Evolutionary conservation across 2,888 invertebrate genomes (phyloP).

Genomic region (Ephialtes manifestator): DNA sequence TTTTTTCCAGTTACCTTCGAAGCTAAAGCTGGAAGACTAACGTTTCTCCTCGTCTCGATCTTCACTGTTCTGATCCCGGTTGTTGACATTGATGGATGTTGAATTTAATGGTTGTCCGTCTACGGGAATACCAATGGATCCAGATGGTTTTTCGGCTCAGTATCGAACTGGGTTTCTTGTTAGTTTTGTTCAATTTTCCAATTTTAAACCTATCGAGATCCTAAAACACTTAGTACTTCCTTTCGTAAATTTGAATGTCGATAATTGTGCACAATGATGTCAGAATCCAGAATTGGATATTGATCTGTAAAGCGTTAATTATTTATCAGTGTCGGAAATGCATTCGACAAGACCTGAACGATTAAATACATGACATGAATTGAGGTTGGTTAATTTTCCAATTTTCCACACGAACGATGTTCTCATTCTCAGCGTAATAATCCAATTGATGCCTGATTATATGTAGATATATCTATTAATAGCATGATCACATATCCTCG

Average conservation of each 20-base stretch:
- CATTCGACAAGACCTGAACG: too few relatives aligned
- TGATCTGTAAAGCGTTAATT: neutral
- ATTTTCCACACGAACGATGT: constrained; percentile 18
- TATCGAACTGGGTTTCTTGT: neutral
- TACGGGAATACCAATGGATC: neutral
- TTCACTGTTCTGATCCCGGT: constrained; percentile 56
- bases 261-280: neutral
- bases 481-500: neutral
- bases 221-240: neutral
- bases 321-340: too few relatives aligned
- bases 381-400: neutral
- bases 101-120: constrained; percentile 80
- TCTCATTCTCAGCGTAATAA: constrained; percentile 23
- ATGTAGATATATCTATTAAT: neutral
- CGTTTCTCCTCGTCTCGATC: constrained; percentile 50
- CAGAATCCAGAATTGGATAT: neutral
- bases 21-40: constrained; percentile 30
- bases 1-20: constrained; percentile 31
- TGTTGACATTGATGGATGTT: constrained; percentile 81
- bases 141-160: neutral
- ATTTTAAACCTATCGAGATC: neutral
- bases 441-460: neutral
- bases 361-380: constrained; percentile 1
- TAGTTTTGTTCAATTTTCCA: neutral
- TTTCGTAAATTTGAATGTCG: neutral